Evolutionary conservation across 2,113 vertebrate species (phyloP).

Genomic region (Kryptolebias marmoratus): DNA sequence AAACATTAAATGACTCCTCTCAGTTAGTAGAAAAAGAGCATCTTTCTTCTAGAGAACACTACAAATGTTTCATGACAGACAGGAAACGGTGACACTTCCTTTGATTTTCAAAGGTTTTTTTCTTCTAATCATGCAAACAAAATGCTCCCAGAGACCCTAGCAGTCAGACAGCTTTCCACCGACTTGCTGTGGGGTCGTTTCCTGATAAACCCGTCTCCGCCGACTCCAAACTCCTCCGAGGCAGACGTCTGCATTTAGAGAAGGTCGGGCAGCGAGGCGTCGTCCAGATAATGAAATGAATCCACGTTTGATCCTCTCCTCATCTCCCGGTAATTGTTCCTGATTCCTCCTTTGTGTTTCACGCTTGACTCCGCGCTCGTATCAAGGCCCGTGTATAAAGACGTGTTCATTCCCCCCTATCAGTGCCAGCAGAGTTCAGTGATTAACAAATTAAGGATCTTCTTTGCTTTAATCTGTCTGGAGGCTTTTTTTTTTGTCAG

Average conservation of each 20-base stretch:
- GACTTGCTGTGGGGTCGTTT: slow-evolving; percentile 2
- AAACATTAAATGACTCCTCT: no score
- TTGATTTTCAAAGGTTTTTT: no score
- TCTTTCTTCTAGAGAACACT: no score
- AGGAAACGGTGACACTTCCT: no score
- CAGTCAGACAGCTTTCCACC: no score
- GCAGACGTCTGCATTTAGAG: slow-evolving; percentile 56
- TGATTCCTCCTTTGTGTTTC: slow-evolving; percentile 78
- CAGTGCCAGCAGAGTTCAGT: slow-evolving; percentile 66
- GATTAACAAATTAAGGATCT: slow-evolving; percentile 78
- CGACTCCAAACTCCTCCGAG: slow-evolving; percentile 13
- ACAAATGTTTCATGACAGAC: no score
- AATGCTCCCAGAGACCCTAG: no score
- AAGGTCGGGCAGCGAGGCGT: slow-evolving; percentile 25
- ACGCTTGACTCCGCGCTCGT: slow-evolving; percentile 62
- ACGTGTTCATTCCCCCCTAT: slow-evolving; percentile 51
- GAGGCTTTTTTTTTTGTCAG: slow-evolving; percentile 60
- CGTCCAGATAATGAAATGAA: slow-evolving; percentile 66
- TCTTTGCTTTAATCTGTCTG: slow-evolving; percentile 73
- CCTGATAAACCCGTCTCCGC: slow-evolving; percentile 17
- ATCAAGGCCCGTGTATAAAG: slow-evolving; percentile 53
- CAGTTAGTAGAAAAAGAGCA: no score
- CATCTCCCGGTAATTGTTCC: slow-evolving; percentile 69
- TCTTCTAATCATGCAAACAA: no score
- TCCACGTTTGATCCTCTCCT: slow-evolving; percentile 60